Conservation (phyloP, 2,113 vertebrate genomes). For the Tragelaphus strepsiceros region DNA sequence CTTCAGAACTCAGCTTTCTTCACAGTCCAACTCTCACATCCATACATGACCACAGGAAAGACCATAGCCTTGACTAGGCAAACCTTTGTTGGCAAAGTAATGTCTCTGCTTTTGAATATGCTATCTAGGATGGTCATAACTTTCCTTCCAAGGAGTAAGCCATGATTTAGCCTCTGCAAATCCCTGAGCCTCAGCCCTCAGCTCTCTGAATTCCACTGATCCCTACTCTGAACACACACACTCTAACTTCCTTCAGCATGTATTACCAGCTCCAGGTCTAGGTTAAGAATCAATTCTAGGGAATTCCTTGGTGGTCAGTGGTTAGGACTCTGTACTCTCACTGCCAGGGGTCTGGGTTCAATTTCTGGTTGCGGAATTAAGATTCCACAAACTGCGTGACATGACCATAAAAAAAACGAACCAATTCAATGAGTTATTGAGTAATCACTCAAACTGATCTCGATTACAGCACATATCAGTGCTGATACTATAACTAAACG, state of each 20-base stretch:
- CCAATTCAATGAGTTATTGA: slow-evolving; percentile 8
- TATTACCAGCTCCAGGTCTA: background rate
- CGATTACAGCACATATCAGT: background rate
- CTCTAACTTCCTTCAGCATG: background rate
- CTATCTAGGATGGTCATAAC: no score
- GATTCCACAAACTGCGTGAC: background rate
- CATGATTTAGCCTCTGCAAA: background rate
- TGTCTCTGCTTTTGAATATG: no score
- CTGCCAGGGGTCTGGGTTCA: background rate
- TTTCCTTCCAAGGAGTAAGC: no score
- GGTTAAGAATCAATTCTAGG: slow-evolving; percentile 1
- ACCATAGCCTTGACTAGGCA: no score
- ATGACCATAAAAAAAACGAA: background rate
- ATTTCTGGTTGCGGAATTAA: background rate
- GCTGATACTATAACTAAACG: background rate
- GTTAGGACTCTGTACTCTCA: background rate
- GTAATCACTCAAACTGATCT: background rate
- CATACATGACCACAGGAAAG: no score
- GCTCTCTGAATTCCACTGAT: background rate
- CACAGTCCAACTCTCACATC: no score
- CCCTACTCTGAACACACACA: background rate
- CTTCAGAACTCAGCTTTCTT: no score
- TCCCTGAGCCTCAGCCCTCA: background rate
- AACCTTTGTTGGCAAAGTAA: no score
- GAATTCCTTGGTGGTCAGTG: background rate